Evolutionary conservation across 2,113 vertebrate genomes (phyloP).

Genomic region (Acrocephalus kingi): DNA sequence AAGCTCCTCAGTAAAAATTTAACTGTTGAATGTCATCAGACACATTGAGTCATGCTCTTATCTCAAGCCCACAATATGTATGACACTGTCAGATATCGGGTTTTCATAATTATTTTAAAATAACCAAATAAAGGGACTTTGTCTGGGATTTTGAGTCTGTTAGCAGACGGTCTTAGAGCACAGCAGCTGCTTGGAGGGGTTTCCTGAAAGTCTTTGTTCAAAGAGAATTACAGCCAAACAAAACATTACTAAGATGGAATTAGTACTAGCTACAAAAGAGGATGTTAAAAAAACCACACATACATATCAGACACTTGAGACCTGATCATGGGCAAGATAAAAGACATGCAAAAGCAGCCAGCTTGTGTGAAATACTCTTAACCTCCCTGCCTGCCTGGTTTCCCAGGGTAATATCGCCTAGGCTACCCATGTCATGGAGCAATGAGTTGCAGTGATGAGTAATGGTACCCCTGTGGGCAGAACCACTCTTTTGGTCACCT

Average conservation of each 20-base stretch:
- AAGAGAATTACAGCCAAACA: conserved; percentile 42
- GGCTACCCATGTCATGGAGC: fast-evolving
- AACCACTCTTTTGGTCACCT: not conserved
- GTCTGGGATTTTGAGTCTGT: not conserved
- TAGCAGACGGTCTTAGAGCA: not conserved
- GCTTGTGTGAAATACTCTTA: conserved; percentile 24
- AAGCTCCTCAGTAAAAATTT: not conserved
- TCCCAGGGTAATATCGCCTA: not conserved
- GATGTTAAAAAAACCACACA: conserved; percentile 42
- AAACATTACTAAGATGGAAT: conserved; percentile 13
- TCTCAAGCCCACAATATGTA: not conserved
- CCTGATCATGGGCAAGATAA: conserved; percentile 38
- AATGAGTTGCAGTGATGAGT: not conserved
- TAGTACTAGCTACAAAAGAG: conserved; percentile 36
- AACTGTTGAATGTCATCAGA: not conserved
- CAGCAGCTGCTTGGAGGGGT: conserved; percentile 33
- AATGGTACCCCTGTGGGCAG: not conserved
- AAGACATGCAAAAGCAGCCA: conserved; percentile 18
- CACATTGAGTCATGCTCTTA: not conserved
- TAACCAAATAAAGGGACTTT: not conserved
- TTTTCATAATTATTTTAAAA: not conserved
- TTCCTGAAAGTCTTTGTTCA: conserved; percentile 54
- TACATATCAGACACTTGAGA: conserved; percentile 5
- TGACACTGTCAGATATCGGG: not conserved
- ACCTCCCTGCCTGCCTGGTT: conserved; percentile 25